Conservation (phyloP, 2,113 vertebrate species). For the Orycteropus afer region DNA sequence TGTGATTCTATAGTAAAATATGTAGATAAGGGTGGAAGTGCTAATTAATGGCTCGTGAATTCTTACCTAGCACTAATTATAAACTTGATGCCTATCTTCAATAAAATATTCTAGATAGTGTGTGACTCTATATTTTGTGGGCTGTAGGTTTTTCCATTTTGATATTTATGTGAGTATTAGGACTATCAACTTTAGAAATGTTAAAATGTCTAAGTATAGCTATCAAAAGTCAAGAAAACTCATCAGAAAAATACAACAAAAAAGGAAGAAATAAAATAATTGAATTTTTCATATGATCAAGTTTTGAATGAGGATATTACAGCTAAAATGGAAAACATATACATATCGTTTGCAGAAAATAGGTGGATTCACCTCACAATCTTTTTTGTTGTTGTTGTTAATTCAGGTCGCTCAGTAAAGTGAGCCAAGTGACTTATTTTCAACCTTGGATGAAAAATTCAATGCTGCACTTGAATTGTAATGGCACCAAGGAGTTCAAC, state of each 20-base stretch:
- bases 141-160: conserved; percentile 4
- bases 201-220: conserved; percentile 26
- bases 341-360: not conserved
- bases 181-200: not conserved
- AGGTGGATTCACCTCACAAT: conserved; percentile 16
- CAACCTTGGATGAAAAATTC: conserved; percentile 45
- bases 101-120: not conserved
- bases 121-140: conserved; percentile 35
- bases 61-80: not conserved
- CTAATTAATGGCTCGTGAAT: not conserved
- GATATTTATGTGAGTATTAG: not conserved
- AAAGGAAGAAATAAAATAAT: conserved; percentile 15
- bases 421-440: conserved; percentile 53
- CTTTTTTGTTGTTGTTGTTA: not conserved
- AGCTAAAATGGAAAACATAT: conserved; percentile 47
- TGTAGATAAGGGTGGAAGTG: not conserved
- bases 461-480: conserved; percentile 48
- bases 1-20: not conserved
- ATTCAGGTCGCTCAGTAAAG: not conserved
- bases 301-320: conserved; percentile 3
- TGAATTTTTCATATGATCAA: not conserved
- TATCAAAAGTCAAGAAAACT: conserved; percentile 27
- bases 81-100: not conserved
- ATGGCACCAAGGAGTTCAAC: conserved; percentile 74
- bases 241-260: not conserved